phyloP scores from a whole-genome alignment of 1,140 invertebrate genomes.

The Trinorchestia longiramus region DNA sequence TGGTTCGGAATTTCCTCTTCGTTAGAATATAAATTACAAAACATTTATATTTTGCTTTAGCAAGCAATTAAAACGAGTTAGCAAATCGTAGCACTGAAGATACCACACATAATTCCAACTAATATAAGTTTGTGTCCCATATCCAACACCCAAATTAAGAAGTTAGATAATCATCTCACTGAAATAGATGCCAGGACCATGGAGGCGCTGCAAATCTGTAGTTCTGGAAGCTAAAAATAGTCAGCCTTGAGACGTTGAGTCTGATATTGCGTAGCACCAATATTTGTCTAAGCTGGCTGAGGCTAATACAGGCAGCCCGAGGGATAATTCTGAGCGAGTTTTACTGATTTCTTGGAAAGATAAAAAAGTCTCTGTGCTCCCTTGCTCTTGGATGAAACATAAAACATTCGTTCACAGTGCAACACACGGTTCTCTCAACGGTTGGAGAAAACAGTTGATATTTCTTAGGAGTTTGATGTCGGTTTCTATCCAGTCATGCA shows the following conservation, averaged over 20 bases:
- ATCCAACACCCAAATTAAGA: neutral
- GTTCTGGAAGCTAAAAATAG: neutral
- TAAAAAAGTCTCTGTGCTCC: neutral
- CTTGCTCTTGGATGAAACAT: neutral
- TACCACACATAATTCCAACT: too few species aligned
- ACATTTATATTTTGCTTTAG: too few species aligned
- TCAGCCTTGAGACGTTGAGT: neutral
- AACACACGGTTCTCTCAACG: neutral
- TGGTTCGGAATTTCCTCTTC: too few species aligned
- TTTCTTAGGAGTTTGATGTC: neutral
- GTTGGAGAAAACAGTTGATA: neutral
- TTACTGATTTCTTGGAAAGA: neutral
- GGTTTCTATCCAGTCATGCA: neutral
- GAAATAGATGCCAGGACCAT: neutral
- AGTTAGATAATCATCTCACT: neutral
- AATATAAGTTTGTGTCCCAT: too few species aligned
- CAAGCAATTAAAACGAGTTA: too few species aligned
- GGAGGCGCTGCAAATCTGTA: neutral
- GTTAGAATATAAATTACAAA: too few species aligned
- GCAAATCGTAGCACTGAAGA: too few species aligned
- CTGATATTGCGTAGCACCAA: neutral
- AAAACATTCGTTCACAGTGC: neutral
- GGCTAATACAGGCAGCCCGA: neutral
- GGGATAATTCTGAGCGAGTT: neutral
- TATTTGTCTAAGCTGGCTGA: neutral